Evolutionary conservation across 2,797 vertebrate species (phyloP).

Genomic region (Setipinna tenuifilis): DNA sequence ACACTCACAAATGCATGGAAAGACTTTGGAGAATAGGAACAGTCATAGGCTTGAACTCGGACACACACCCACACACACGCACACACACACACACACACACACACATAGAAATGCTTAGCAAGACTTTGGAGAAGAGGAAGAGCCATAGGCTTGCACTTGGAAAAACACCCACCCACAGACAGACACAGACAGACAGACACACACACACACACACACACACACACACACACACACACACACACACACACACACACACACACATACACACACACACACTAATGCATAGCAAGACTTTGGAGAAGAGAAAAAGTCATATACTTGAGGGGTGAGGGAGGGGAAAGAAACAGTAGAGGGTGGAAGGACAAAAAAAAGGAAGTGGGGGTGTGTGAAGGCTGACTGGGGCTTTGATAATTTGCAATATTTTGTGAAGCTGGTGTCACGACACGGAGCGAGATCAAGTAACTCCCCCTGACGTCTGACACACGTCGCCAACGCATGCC

Average conservation of each 20-base stretch:
- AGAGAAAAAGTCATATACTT: conserved; percentile 34
- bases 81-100: no score
- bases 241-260: not conserved
- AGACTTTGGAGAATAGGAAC: no score
- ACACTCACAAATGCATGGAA: not conserved
- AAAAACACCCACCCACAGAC: not conserved
- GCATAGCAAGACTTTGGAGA: conserved; percentile 10
- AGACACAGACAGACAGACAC: not conserved
- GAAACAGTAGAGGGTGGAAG: not conserved
- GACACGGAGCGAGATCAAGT: conserved; percentile 39
- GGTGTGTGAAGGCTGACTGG: conserved; percentile 37
- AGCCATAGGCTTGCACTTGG: conserved; percentile 33
- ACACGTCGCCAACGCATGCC: conserved; percentile 32
- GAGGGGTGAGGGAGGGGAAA: conserved; percentile 18
- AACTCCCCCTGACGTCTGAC: conserved; percentile 39
- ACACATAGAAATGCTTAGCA: not conserved
- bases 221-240: not conserved
- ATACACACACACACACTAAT: not conserved
- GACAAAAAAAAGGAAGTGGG: not conserved
- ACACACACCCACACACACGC: not conserved
- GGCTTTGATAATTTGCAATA: conserved; percentile 55
- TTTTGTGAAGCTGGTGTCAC: conserved; percentile 42
- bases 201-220: not conserved
- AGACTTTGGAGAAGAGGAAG: conserved; percentile 28
- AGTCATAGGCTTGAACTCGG: no score